Evolutionary conservation across 2,888 invertebrate species (phyloP).

Genomic region (Cyrtodaria siliqua): DNA sequence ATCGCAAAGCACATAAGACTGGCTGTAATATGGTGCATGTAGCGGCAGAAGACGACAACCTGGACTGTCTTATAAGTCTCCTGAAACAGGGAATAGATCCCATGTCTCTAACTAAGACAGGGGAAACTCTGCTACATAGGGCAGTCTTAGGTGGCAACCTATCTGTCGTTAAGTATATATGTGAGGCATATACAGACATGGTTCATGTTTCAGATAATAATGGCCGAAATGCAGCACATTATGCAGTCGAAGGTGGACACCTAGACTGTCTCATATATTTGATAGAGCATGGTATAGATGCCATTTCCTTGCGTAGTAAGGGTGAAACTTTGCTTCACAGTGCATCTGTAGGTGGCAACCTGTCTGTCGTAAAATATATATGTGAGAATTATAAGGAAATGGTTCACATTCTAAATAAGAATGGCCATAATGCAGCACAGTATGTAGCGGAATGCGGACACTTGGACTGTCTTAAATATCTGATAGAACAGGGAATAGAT

Average conservation of each 20-base stretch:
- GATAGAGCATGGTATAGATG: conserved; percentile 11
- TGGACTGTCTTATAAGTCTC: conserved; percentile 34
- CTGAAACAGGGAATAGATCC: conserved; percentile 40
- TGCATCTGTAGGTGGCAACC: conserved; percentile 43
- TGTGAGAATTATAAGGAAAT: conserved; percentile 43
- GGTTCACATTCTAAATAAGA: conserved; percentile 21
- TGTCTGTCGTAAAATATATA: conserved; percentile 37
- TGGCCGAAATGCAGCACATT: conserved; percentile 46
- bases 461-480: conserved; percentile 31
- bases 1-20: conserved; percentile 20
- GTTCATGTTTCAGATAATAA: conserved; percentile 29
- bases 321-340: too few species aligned
- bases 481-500: conserved; percentile 37
- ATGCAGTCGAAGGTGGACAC: conserved; percentile 50
- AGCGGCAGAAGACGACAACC: conserved; percentile 51
- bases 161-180: too few species aligned
- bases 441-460: conserved; percentile 55
- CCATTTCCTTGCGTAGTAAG: too few species aligned
- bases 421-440: conserved; percentile 50
- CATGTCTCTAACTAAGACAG: conserved; percentile 36
- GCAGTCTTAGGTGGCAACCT: conserved; percentile 29
- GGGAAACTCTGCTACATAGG: conserved; percentile 43
- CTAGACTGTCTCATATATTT: conserved; percentile 36
- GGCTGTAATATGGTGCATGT: conserved; percentile 51
- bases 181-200: conserved; percentile 12